Percentiles rank a stretch among this genome's conserved stretches.
These are phyloP conservation scores for Hiodon alosoides DNA, from an alignment of 2,113 vertebrate species.

Conservation along the genomic window DNA sequence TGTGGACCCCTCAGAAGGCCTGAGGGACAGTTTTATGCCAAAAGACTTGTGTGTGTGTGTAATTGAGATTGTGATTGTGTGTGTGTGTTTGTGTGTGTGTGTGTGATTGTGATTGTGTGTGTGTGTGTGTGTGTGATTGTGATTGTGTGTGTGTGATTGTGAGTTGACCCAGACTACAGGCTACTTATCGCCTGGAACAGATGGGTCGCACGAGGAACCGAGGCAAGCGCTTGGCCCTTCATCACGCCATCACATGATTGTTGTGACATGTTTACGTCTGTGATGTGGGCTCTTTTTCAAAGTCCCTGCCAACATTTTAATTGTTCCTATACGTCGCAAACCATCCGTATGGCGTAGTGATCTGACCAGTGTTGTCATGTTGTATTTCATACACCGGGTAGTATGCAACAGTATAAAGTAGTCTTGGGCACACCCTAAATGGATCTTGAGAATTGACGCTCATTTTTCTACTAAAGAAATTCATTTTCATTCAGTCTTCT, in stretches of 20 bases:
- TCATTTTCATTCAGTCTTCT: neutral
- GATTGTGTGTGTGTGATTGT: neutral
- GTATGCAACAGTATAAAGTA: neutral
- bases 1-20: too few species aligned
- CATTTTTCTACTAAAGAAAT: neutral
- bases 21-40: too few species aligned
- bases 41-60: neutral
- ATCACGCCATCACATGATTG: constrained; percentile 1
- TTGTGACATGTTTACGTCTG: constrained; percentile 8
- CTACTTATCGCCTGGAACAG: neutral
- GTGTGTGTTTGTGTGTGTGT: neutral
- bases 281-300: neutral
- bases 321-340: constrained; percentile 3
- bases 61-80: neutral
- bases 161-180: neutral
- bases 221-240: neutral
- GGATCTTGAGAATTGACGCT: neutral
- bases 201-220: constrained; percentile 5
- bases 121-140: neutral
- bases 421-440: neutral
- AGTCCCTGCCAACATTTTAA: neutral
- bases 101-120: neutral
- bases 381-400: neutral
- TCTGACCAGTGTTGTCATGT: neutral
- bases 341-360: constrained; percentile 11